phyloP scores from a whole-genome alignment of 2,888 invertebrate genomes.

The Micropterix aruncella region DNA sequence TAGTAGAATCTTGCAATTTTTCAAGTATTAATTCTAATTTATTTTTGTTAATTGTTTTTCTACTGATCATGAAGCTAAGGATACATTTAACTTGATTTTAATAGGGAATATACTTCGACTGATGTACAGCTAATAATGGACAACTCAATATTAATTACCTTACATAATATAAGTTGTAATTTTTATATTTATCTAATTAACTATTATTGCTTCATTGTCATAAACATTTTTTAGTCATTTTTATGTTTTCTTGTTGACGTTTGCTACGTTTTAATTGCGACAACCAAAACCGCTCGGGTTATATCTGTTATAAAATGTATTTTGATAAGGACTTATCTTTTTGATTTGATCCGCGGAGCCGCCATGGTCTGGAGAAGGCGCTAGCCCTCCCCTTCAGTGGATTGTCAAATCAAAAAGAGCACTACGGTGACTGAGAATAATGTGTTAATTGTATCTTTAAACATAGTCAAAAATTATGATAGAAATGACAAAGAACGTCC shows the following conservation, averaged over 20 bases:
- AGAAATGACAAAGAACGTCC: slow-evolving; percentile 33
- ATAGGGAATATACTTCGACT: background rate
- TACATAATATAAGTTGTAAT: background rate
- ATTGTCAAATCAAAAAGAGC: too few relatives aligned
- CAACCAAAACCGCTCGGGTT: too few relatives aligned
- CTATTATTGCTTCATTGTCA: background rate
- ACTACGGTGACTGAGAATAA: background rate
- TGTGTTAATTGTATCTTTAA: slow-evolving; percentile 24
- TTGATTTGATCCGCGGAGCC: too few relatives aligned
- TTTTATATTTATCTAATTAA: background rate
- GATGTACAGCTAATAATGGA: background rate
- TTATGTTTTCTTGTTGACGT: background rate
- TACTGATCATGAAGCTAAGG: background rate
- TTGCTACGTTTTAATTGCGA: background rate
- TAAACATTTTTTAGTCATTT: background rate
- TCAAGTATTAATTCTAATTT: background rate
- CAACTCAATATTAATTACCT: background rate
- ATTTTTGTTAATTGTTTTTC: background rate
- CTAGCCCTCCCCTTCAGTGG: too few relatives aligned
- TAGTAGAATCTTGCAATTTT: background rate
- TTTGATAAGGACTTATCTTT: too few relatives aligned
- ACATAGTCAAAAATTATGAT: slow-evolving; percentile 38
- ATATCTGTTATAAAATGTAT: too few relatives aligned
- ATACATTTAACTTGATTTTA: background rate
- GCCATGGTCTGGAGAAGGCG: too few relatives aligned